Evolutionary conservation across 2,888 invertebrate species (phyloP), one percentile per base, ranked within the genome.

Genomic region (Limenitis arthemis): DNA sequence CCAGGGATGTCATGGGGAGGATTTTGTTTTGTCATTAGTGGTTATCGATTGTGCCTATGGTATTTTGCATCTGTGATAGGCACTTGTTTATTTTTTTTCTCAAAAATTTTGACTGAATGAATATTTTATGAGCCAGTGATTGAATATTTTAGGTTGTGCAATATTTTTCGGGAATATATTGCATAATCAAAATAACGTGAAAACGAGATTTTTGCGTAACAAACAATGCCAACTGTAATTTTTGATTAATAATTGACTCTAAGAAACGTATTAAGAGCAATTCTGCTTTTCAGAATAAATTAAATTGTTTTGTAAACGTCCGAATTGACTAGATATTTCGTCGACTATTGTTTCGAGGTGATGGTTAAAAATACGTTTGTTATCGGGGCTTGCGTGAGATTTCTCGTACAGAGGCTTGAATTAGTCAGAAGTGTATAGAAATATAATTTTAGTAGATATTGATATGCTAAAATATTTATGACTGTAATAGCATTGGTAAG

Each of bases 381-480:
- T 52, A 52, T 41, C 40, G 51, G 58, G 58, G 56, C 56, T 44
- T 51, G 60, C 56, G 51, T 56, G 54, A 31, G 44, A 39, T 51
- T 49, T 51, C 51, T 40, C 32, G 31, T 1, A 8, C 30, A 48
- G 59, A 58, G 59, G 58, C 58, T 58, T 39, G 36, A 44, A 40
- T 46, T 33, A 38, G 9, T 32, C 44, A 48, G 40, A 44, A 47
- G 33, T 41, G 37, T 38, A 40, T 46, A 42, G n/a, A 20, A 20
- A 20, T 20, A 20, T 20, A 20, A 20, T 20, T 20, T 20, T 20
- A 20, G n/a, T n/a, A n/a, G n/a, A n/a, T n/a, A n/a, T n/a, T n/a
- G n/a, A n/a, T n/a, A n/a, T n/a, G n/a, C n/a, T n/a, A n/a, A n/a
- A n/a, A n/a, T n/a, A n/a, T n/a, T n/a, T n/a, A n/a, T n/a, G n/a